Evolutionary conservation across 2,797 vertebrate genomes (phyloP).

Genomic region (Myotis myotis): DNA sequence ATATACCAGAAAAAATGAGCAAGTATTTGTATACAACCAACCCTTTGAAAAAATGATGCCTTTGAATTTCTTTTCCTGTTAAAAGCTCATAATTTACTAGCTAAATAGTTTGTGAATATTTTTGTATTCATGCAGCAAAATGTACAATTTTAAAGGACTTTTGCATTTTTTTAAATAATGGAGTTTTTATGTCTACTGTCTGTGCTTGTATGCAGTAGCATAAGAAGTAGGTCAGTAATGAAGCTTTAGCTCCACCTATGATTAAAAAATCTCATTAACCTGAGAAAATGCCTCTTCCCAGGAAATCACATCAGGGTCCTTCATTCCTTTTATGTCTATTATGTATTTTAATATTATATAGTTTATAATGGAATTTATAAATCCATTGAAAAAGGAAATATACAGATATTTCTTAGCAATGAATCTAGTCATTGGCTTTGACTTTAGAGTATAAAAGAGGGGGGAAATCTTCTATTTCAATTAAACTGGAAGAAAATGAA

Average conservation of each 20-base stretch:
- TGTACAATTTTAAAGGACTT: constrained; percentile 38
- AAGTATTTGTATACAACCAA: constrained; percentile 17
- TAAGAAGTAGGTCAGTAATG: constrained; percentile 3
- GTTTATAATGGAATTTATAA: constrained; percentile 3
- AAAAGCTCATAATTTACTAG: constrained; percentile 23
- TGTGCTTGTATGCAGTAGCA: background rate
- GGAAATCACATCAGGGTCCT: background rate
- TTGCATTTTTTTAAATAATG: constrained; percentile 13
- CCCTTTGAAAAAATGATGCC: background rate
- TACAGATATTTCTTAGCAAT: background rate
- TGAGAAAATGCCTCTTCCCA: background rate
- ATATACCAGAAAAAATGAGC: constrained; percentile 20
- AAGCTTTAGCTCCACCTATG: background rate
- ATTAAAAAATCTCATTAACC: background rate
- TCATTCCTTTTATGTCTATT: background rate
- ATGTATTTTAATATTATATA: background rate
- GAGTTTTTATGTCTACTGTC: background rate
- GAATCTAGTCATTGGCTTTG: background rate
- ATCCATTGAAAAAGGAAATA: background rate
- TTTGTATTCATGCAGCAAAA: constrained; percentile 19
- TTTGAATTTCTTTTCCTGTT: constrained; percentile 37
- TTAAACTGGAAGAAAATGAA: background rate
- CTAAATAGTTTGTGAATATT: constrained; percentile 24
- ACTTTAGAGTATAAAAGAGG: background rate
- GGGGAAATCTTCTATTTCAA: background rate